Percentiles rank a stretch among this genome's conserved stretches.
Conservation (phyloP, 2,888 invertebrate genomes). For the Falcaria lacertinaria region DNA sequence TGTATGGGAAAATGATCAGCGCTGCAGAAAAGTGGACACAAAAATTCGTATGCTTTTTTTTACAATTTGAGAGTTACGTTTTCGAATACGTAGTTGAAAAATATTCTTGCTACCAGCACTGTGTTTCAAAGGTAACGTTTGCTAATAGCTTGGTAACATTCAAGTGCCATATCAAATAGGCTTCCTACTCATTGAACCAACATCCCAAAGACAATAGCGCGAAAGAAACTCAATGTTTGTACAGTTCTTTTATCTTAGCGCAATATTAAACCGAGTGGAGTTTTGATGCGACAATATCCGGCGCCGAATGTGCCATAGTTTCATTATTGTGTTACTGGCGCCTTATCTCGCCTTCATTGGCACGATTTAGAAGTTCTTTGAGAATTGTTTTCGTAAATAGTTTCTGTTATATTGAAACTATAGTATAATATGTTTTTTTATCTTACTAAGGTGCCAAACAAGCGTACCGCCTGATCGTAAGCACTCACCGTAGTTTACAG, state of each 20-base stretch:
- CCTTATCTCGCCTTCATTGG: slow-evolving; percentile 37
- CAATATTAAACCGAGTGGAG: slow-evolving; percentile 30
- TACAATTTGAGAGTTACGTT: too few relatives aligned
- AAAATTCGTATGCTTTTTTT: too few relatives aligned
- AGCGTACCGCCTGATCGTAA: too few relatives aligned
- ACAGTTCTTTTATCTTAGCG: slow-evolving; percentile 35
- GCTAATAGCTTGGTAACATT: background rate
- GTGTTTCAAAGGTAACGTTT: too few relatives aligned
- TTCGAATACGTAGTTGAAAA: too few relatives aligned
- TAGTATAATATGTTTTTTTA: too few relatives aligned
- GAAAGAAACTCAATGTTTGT: slow-evolving; percentile 11
- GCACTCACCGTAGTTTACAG: too few relatives aligned
- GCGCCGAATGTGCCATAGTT: slow-evolving; percentile 29
- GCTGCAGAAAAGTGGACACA: too few relatives aligned
- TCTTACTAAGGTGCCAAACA: too few relatives aligned
- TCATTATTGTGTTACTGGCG: slow-evolving; percentile 35
- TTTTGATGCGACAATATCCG: slow-evolving; percentile 11
- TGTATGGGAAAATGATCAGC: too few relatives aligned
- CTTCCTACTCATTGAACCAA: background rate
- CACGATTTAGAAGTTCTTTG: slow-evolving; percentile 26
- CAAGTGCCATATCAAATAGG: background rate
- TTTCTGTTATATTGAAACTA: background rate
- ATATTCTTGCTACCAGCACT: too few relatives aligned
- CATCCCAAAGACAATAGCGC: slow-evolving; percentile 24
- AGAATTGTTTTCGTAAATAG: slow-evolving; percentile 12